phyloP scores from a whole-genome alignment of 2,888 invertebrate genomes.

The Cetonia aurata region DNA sequence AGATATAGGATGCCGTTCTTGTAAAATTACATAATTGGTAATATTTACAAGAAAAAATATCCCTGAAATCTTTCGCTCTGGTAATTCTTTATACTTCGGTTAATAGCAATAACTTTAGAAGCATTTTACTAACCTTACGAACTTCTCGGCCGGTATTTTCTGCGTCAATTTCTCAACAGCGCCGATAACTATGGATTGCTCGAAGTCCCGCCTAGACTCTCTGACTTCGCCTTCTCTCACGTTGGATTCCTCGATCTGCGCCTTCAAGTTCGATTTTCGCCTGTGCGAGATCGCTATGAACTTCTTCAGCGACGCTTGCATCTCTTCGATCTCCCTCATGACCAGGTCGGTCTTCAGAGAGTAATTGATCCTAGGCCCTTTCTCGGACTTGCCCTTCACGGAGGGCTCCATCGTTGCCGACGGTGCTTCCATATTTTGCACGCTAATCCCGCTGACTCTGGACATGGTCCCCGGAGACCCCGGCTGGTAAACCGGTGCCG shows the following conservation, averaged over 20 bases:
- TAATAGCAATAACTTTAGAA: too few relatives aligned
- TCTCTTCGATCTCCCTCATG: constrained; percentile 68
- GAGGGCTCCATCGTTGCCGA: not conserved
- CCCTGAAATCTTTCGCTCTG: too few relatives aligned
- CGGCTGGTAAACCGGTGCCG: too few relatives aligned
- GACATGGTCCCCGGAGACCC: not conserved
- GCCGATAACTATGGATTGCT: constrained; percentile 68
- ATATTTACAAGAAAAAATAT: too few relatives aligned
- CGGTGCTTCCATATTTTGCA: not conserved
- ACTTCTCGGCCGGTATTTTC: constrained; percentile 74
- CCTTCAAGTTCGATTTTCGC: constrained; percentile 66
- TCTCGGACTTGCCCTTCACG: not conserved
- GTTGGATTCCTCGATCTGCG: constrained; percentile 71
- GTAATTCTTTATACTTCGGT: too few relatives aligned
- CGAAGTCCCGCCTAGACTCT: constrained; percentile 68
- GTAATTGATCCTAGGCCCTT: constrained; percentile 66
- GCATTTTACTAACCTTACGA: constrained; percentile 61
- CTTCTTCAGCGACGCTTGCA: constrained; percentile 62
- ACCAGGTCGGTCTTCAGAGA: constrained; percentile 69
- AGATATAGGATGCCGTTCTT: too few relatives aligned
- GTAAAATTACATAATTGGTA: too few relatives aligned
- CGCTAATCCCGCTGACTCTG: constrained; percentile 4
- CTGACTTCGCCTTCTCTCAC: constrained; percentile 68
- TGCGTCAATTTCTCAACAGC: constrained; percentile 73
- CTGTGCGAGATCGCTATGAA: constrained; percentile 63